Evolutionary conservation across 1,140 invertebrate species (phyloP).

Genomic region (Scaptomyza hsui): DNA sequence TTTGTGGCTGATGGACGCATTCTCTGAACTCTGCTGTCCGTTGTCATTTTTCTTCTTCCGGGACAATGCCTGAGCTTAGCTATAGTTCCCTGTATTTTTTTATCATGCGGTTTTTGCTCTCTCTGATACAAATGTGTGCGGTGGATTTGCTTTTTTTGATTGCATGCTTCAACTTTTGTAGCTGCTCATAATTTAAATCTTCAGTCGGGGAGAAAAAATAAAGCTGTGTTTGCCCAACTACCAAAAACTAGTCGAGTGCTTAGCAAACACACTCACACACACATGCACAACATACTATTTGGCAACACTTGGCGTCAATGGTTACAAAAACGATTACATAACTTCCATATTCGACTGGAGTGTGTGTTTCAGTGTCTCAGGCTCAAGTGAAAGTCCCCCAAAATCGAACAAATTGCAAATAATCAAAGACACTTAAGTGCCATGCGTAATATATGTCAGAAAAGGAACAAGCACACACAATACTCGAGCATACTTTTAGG

Average conservation of each 20-base stretch:
- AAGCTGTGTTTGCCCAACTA: slow-evolving; percentile 28
- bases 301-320: slow-evolving; percentile 65
- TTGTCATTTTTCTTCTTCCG: slow-evolving; percentile 67
- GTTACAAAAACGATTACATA: slow-evolving; percentile 70
- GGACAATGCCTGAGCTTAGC: slow-evolving; percentile 18
- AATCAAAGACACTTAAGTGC: slow-evolving; percentile 74
- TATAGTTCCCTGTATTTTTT: slow-evolving; percentile 16
- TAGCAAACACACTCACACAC: slow-evolving; percentile 48
- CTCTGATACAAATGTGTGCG: slow-evolving; percentile 18
- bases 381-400: slow-evolving; percentile 49
- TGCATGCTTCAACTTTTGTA: slow-evolving; percentile 25
- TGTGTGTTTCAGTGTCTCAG: slow-evolving; percentile 13
- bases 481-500: slow-evolving; percentile 29
- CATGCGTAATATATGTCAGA: slow-evolving; percentile 56
- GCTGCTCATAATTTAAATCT: slow-evolving; percentile 61
- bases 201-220: slow-evolving; percentile 18
- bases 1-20: slow-evolving; percentile 20
- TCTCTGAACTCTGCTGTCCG: slow-evolving; percentile 25
- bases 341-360: slow-evolving; percentile 46
- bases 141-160: slow-evolving; percentile 34
- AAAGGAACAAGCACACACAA: slow-evolving; percentile 11
- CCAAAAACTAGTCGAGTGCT: slow-evolving; percentile 49
- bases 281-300: no score
- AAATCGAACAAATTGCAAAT: slow-evolving; percentile 75
- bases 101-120: slow-evolving; percentile 33